These are phyloP conservation scores for Nebria salina DNA, from an alignment of 2,888 invertebrate genomes.

Conservation along the genomic window DNA sequence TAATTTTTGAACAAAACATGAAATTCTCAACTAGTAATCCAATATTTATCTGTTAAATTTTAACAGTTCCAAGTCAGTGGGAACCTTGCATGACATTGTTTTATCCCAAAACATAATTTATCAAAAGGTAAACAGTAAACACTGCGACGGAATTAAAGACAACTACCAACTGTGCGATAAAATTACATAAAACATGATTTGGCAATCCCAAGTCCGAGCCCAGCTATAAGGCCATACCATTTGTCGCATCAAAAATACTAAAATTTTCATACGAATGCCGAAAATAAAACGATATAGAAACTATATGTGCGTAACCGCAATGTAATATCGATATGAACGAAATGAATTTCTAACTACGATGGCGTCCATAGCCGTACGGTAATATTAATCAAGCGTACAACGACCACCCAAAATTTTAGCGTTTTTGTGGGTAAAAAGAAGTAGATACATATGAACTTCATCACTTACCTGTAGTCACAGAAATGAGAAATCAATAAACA, in stretches of 20 bases:
- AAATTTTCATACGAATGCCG: not conserved
- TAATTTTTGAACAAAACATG: too few species aligned
- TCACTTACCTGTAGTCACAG: constrained; percentile 39
- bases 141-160: not conserved
- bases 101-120: not conserved
- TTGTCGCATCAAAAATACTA: not conserved
- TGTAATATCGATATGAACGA: not conserved
- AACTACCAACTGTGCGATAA: not conserved
- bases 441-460: constrained; percentile 18
- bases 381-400: not conserved
- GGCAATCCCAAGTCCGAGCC: not conserved
- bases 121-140: constrained; percentile 7
- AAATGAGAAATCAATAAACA: constrained; percentile 40
- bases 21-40: too few species aligned
- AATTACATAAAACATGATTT: not conserved
- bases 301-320: not conserved
- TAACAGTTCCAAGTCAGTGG: too few species aligned
- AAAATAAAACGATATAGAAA: not conserved
- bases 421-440: constrained; percentile 7
- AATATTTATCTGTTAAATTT: too few species aligned
- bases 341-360: not conserved
- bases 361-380: not conserved
- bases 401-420: constrained; percentile 1
- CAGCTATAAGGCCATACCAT: not conserved
- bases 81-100: too few species aligned